Conservation (phyloP, 1,140 invertebrate species). For the Drosophila obscura region DNA sequence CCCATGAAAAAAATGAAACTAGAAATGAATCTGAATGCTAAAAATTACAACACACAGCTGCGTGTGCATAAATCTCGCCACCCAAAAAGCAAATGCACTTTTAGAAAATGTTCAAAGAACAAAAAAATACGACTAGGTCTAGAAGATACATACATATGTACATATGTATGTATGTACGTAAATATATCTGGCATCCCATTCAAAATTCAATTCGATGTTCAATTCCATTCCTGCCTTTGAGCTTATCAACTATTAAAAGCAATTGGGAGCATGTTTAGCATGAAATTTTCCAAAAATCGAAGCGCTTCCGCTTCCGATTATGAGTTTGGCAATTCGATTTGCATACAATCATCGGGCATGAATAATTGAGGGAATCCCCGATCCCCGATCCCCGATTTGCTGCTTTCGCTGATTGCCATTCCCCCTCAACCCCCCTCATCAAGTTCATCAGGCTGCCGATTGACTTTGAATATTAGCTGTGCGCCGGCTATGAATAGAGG, state of each 20-base stretch:
- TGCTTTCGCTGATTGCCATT: constrained; percentile 40
- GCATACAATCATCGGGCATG: constrained; percentile 72
- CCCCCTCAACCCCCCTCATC: constrained; percentile 21
- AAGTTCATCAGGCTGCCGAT: constrained; percentile 74
- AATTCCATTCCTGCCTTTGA: constrained; percentile 33
- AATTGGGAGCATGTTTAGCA: constrained; percentile 73
- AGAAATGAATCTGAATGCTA: constrained; percentile 61
- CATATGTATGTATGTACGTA: background rate
- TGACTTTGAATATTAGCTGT: constrained; percentile 76
- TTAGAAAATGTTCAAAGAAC: constrained; percentile 41
- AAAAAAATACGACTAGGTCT: constrained; percentile 29
- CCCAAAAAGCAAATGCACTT: constrained; percentile 46
- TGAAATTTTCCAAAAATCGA: constrained; percentile 64
- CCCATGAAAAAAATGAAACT: constrained; percentile 49
- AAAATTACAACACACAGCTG: constrained; percentile 81
- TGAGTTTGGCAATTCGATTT: constrained; percentile 77
- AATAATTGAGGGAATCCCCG: constrained; percentile 55
- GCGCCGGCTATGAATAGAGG: no score
- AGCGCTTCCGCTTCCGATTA: constrained; percentile 39
- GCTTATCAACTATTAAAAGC: constrained; percentile 79
- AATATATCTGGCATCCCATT: constrained; percentile 40
- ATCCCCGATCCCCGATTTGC: constrained; percentile 25
- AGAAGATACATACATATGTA: background rate
- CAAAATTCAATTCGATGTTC: constrained; percentile 57
- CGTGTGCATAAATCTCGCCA: constrained; percentile 75